A percentile compares a stretch with the other conserved stretches of the same genome.
Evolutionary conservation across 1,140 invertebrate genomes (phyloP).

Genomic region (Euglossa dilemma): DNA sequence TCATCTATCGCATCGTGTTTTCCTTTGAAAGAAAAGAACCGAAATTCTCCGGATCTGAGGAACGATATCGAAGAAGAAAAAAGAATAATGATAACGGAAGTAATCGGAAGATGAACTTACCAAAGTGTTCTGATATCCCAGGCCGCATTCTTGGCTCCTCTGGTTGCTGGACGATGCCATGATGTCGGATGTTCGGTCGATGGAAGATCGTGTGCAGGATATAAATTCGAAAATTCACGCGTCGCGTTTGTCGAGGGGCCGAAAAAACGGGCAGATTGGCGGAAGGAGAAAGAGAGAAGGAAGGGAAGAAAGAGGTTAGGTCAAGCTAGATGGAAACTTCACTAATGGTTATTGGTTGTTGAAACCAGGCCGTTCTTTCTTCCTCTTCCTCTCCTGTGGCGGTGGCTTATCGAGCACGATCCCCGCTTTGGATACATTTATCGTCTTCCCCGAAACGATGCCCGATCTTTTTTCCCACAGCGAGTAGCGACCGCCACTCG

Average conservation of each 20-base stretch:
- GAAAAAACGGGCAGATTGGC: background rate
- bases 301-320: slow-evolving; percentile 9
- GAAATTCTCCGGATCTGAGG: background rate
- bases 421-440: slow-evolving; percentile 13
- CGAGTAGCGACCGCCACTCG: background rate
- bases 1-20: slow-evolving; percentile 16
- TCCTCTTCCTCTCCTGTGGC: slow-evolving; percentile 19
- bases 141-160: slow-evolving; percentile 85
- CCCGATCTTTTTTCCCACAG: background rate
- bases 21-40: background rate
- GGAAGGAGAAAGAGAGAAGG: background rate
- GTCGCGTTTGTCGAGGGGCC: background rate
- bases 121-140: slow-evolving; percentile 91
- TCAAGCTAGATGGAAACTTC: background rate
- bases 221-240: slow-evolving; percentile 11
- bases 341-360: background rate
- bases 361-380: slow-evolving; percentile 5
- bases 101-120: slow-evolving; percentile 83
- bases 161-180: slow-evolving; percentile 60
- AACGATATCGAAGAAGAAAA: background rate
- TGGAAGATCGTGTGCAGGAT: slow-evolving; percentile 36
- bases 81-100: background rate
- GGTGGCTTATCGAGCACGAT: slow-evolving; percentile 16
- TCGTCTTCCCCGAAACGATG: background rate
- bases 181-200: slow-evolving; percentile 48